These are phyloP conservation scores for Sycophaga agraensis DNA, from an alignment of 1,140 invertebrate species.

Conservation along the genomic window DNA sequence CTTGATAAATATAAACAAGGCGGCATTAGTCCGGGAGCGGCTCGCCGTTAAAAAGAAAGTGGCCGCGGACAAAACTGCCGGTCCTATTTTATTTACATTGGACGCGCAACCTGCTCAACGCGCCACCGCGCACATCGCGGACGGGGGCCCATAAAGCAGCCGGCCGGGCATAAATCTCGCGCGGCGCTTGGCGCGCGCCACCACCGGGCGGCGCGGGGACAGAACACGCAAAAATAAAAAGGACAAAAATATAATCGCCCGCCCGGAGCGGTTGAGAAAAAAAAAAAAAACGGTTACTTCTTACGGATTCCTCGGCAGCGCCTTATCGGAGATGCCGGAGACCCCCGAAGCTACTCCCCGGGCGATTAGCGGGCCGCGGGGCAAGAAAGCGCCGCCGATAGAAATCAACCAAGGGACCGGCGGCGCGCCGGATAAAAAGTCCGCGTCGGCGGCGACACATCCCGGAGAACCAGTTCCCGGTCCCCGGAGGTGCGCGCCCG, in stretches of 20 bases:
- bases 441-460: too few relatives aligned
- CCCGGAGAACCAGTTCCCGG: conserved; percentile 15
- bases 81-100: not conserved
- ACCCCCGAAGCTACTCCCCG: too few relatives aligned
- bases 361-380: too few relatives aligned
- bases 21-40: not conserved
- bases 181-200: not conserved
- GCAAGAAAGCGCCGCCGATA: not conserved
- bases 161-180: not conserved
- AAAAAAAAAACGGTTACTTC: too few relatives aligned
- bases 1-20: too few relatives aligned
- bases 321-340: too few relatives aligned
- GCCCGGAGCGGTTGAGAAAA: too few relatives aligned
- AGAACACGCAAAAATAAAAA: too few relatives aligned
- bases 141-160: not conserved
- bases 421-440: too few relatives aligned
- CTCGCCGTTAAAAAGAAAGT: not conserved
- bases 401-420: not conserved
- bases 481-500: not conserved
- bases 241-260: not conserved
- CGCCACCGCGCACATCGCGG: not conserved
- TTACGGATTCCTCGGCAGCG: too few relatives aligned
- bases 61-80: not conserved
- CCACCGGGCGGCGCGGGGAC: not conserved
- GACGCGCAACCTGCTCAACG: not conserved